Base-by-base conservation (phyloP, 23 tunicate species). In the Clavelina lepadiformis region DNA sequence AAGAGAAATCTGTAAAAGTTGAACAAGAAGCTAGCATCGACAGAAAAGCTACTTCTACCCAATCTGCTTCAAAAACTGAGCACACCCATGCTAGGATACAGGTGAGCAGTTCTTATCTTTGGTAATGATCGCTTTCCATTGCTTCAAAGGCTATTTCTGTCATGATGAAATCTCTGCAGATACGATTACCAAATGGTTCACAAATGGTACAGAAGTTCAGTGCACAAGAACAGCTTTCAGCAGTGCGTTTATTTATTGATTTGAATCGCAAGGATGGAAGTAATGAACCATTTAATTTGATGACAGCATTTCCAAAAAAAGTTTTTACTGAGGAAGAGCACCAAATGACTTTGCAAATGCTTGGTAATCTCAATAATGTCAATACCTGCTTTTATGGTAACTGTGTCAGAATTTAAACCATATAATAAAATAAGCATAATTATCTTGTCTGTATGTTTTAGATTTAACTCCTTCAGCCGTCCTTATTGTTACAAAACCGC, bases 221-320 rank as follows among this genome's bases (percentile, higher is more conserved):
- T 21, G 96, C 86, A 25, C 62, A 74, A 19, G 96, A 87, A 51
- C 82, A 63, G 13, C 68, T 87, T 29, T 30, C 77, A 4, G 86
- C 96, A 1, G 86, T 87, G 8, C 74, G 85, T 5, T 58, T 87
- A 35, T 79, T 38, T 44, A 68, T 79, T 2, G 87, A 79, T 20
- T 25, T 87, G 41, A 87, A 87, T 54, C 71, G 81, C 11, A 73
- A 69, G 0, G 81, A 79, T 51, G 74, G 83, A 21, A 18, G 24
- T 22, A 58, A 32, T 28, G 81, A 69, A 13, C 74, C 75, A 0
- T 75, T 69, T 38, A 55, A 51, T 24, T 38, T 87, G 8, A 75
- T 74, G 64, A 78, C 87, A 8, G 51, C 96, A 24, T 87, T 72
- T 67, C 96, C 96, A 19, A 73, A 69, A 32, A 73, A 68, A 67